Conservation (phyloP, 1,140 invertebrate genomes). For the Chrysomallon squamiferum region DNA sequence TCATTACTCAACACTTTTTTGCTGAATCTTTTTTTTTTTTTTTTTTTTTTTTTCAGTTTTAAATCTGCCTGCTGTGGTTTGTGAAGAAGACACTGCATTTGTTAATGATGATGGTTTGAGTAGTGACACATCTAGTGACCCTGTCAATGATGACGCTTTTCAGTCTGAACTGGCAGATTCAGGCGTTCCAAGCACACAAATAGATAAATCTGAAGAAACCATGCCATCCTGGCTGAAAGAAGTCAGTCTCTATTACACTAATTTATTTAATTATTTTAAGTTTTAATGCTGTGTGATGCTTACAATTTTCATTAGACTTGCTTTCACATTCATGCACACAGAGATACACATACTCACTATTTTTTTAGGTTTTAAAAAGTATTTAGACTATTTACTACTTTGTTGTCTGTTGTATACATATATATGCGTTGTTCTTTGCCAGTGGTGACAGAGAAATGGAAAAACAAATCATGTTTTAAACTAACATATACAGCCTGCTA, state of each 20-base stretch:
- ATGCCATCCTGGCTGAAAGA: slow-evolving; percentile 1
- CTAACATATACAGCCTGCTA: no score
- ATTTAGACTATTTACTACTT: neutral
- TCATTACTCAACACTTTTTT: neutral
- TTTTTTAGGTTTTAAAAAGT: neutral
- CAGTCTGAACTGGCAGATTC: neutral
- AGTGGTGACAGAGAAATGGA: no score
- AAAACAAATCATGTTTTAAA: no score
- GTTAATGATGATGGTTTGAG: neutral
- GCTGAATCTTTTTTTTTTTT: neutral
- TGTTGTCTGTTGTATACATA: neutral
- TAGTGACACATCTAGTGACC: neutral
- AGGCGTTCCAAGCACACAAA: neutral
- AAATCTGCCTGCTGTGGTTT: neutral
- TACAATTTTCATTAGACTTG: neutral
- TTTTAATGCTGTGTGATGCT: neutral
- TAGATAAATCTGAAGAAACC: neutral
- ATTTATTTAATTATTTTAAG: neutral
- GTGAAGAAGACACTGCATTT: neutral
- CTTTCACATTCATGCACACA: neutral
- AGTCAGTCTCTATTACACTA: neutral
- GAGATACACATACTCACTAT: neutral
- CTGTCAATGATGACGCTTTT: neutral
- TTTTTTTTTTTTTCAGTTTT: neutral
- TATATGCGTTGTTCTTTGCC: no score